Evolutionary conservation across 2,113 vertebrate genomes (phyloP).

Genomic region (Romanogobio albipinnatus): DNA sequence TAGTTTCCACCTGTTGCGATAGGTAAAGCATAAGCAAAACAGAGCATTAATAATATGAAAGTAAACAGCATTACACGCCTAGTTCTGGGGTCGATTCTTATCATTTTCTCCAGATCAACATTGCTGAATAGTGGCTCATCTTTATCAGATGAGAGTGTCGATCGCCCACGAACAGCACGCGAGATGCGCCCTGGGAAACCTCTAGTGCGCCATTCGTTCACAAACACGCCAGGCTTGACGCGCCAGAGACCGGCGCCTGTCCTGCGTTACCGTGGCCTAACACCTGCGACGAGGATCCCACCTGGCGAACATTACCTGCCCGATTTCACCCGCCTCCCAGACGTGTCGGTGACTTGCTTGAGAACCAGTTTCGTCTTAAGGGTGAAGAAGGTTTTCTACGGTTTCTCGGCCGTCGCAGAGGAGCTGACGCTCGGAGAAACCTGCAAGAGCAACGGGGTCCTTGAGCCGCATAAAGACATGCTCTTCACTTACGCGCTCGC

Average conservation of each 20-base stretch:
- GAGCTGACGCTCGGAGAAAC: conserved; percentile 66
- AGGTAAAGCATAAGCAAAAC: not conserved
- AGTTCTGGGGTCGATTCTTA: not conserved
- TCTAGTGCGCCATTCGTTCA: not conserved
- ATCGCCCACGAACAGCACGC: not conserved
- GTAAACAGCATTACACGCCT: not conserved
- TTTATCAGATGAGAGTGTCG: not conserved
- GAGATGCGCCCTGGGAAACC: not conserved
- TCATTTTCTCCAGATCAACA: not conserved
- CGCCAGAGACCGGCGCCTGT: not conserved
- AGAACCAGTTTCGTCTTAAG: conserved; percentile 63
- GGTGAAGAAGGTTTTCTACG: conserved; percentile 69
- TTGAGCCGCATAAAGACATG: conserved; percentile 63
- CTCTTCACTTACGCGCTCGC: conserved; percentile 71
- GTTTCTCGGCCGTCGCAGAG: conserved; percentile 56
- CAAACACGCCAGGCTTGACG: not conserved
- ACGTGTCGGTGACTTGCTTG: conserved; percentile 70
- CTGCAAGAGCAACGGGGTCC: conserved; percentile 69
- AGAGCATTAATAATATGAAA: conserved; percentile 25
- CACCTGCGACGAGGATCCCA: not conserved
- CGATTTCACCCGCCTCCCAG: conserved; percentile 45
- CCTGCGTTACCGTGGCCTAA: not conserved
- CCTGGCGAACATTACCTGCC: conserved; percentile 5
- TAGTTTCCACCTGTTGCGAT: not conserved
- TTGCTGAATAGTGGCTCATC: not conserved